Evolutionary conservation across 2,888 invertebrate species (phyloP), one percentile per base, ranked within the genome.

Genomic region (Drosophila parthenogenetica): DNA sequence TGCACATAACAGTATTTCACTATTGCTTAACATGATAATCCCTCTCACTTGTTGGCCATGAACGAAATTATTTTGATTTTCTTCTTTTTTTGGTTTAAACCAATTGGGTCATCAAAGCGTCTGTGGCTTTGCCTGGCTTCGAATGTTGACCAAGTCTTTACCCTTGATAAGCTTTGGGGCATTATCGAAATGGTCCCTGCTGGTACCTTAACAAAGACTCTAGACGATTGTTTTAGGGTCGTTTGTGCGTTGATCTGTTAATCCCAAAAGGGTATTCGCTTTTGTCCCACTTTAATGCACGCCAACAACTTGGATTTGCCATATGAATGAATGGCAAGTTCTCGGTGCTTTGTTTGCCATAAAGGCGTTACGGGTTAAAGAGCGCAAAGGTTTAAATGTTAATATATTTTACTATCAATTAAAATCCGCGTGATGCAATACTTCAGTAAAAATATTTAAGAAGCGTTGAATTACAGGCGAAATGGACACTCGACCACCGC

Each of bases 241-340:
- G 64, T 69, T 37, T 84, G 79, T 85, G 70, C 65, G 73, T 71
- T 85, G 88, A 87, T 85, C 83, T 89, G 88, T 69, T 83, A 83
- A 83, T 87, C 88, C 82, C 48, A 69, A 81, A 89, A 85, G 79
- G 89, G 88, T 76, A 73, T 25, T 57, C 60, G 39, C 32, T 42
- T 54, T 46, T 46, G 35, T 14, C 35, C 37, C 29, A 14, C 17
- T 16, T 45, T 43, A 5, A 16, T 63, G 57, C 53, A 37, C 22
- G 55, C 53, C 46, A 39, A 67, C 68, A 70, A 61, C 65, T 32
- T 19, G 49, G 67, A 50, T 69, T 81, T 60, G 25, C 51, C 64
- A 67, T 66, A 75, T 79, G 65, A 81, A 81, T 78, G 65, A 87
- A 73, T 50, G 53, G 43, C 63, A 69, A 51, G 54, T 53, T 55